A percentile compares a stretch with the other conserved stretches of the same genome.
phyloP scores from a whole-genome alignment of 2,797 vertebrate genomes.

The Enteromius anoplus region DNA sequence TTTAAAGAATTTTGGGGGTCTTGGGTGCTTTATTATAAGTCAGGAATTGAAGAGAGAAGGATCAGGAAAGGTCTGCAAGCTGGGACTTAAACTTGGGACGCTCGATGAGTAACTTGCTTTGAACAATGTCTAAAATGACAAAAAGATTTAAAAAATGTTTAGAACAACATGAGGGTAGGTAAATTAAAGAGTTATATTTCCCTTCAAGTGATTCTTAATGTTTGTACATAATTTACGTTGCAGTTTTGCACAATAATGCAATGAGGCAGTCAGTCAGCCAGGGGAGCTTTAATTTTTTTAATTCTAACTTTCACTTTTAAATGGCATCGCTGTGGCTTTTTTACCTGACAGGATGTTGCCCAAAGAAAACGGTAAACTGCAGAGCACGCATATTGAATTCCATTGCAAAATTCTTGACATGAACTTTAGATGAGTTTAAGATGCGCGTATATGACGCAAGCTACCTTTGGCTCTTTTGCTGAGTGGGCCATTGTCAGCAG shows the following conservation, averaged over 20 bases:
- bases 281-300: background rate
- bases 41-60: background rate
- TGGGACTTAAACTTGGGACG: background rate
- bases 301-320: conserved; percentile 32
- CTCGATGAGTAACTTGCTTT: background rate
- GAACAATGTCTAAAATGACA: background rate
- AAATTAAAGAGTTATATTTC: background rate
- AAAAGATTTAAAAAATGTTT: background rate
- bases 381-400: conserved; percentile 21
- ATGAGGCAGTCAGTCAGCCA: background rate
- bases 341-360: conserved; percentile 38
- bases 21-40: background rate
- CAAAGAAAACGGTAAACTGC: conserved; percentile 33
- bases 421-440: conserved; percentile 4
- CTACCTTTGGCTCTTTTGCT: conserved; percentile 18
- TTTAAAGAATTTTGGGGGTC: background rate
- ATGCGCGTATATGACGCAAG: conserved; percentile 5
- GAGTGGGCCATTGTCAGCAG: conserved; percentile 37
- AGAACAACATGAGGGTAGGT: too few relatives aligned
- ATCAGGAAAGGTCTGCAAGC: background rate
- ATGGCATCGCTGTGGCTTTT: conserved; percentile 7
- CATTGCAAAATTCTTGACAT: conserved; percentile 36
- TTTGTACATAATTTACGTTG: background rate
- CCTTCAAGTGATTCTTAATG: background rate
- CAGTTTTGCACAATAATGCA: background rate